These are phyloP conservation scores for Parasteatoda lunata DNA, from an alignment of 2,888 invertebrate genomes.

Conservation along the genomic window DNA sequence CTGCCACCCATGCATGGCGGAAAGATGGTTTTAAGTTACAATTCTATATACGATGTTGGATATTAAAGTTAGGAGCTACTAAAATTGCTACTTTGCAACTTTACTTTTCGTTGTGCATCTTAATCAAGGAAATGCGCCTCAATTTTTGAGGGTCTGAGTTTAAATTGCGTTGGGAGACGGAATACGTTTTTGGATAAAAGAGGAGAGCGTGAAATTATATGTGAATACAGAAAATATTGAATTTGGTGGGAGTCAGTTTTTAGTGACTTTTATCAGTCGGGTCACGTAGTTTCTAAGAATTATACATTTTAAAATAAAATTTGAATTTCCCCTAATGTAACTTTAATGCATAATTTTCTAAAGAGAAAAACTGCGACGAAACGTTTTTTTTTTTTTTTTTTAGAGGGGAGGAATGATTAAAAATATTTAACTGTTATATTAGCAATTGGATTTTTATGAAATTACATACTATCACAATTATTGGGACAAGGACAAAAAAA, in stretches of 20 bases:
- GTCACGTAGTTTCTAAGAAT: no score
- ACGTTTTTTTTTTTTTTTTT: not conserved
- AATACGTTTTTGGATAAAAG: not conserved
- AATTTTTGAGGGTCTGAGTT: slow-evolving; percentile 57
- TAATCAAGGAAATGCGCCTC: slow-evolving; percentile 55
- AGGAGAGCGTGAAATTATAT: slow-evolving; percentile 4
- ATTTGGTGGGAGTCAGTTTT: not conserved
- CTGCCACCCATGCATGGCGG: slow-evolving; percentile 44
- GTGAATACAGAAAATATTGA: slow-evolving; percentile 3
- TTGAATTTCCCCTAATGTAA: not conserved
- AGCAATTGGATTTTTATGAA: not conserved
- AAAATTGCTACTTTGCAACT: slow-evolving; percentile 64
- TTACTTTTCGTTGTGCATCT: slow-evolving; percentile 43
- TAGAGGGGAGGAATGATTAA: not conserved
- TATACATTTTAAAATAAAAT: no score
- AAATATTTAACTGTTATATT: not conserved
- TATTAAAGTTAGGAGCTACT: slow-evolving; percentile 46
- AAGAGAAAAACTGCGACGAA: not conserved
- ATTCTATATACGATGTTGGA: slow-evolving; percentile 58
- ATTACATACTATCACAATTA: not conserved
- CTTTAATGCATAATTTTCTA: not conserved
- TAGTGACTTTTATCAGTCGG: not conserved
- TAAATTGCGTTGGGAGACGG: slow-evolving; percentile 53
- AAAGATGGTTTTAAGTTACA: slow-evolving; percentile 61
- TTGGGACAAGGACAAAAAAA: not conserved